Evolutionary conservation across 35 echinoderm and acorn worm genomes (phyloP).

Genomic region (Antedon bifida): DNA sequence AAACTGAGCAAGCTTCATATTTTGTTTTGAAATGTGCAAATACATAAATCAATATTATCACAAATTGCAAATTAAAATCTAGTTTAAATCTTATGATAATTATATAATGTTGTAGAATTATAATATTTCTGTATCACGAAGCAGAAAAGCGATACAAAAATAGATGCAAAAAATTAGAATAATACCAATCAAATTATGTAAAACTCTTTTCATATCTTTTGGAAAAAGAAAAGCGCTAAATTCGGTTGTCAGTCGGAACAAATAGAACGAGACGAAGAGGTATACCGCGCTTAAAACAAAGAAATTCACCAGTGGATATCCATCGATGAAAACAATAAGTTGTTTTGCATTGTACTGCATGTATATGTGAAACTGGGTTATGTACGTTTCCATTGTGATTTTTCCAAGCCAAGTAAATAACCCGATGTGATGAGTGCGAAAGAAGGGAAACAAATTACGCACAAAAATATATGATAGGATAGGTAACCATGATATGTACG

Average conservation of each 20-base stretch:
- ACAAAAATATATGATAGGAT: conserved; percentile 40
- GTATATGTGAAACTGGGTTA: conserved; percentile 55
- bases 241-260: conserved; percentile 40
- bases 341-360: conserved; percentile 41
- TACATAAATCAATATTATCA: too few species aligned
- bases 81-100: not conserved
- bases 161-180: conserved; percentile 23
- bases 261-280: conserved; percentile 26
- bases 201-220: conserved; percentile 28
- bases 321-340: conserved; percentile 52
- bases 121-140: conserved; percentile 13
- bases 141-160: conserved; percentile 21
- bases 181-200: conserved; percentile 11
- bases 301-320: conserved; percentile 55
- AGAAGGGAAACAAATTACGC: conserved; percentile 30
- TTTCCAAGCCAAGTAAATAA: conserved; percentile 52
- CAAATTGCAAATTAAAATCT: too few species aligned
- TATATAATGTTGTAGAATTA: too few species aligned
- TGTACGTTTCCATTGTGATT: conserved; percentile 64
- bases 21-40: too few species aligned
- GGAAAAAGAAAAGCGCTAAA: conserved; percentile 46
- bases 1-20: too few species aligned
- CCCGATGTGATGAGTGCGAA: conserved; percentile 34
- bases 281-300: conserved; percentile 31
- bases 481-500: conserved; percentile 54